Evolutionary conservation across 2,888 invertebrate species (phyloP).

Genomic region (Lucinisca nassula): DNA sequence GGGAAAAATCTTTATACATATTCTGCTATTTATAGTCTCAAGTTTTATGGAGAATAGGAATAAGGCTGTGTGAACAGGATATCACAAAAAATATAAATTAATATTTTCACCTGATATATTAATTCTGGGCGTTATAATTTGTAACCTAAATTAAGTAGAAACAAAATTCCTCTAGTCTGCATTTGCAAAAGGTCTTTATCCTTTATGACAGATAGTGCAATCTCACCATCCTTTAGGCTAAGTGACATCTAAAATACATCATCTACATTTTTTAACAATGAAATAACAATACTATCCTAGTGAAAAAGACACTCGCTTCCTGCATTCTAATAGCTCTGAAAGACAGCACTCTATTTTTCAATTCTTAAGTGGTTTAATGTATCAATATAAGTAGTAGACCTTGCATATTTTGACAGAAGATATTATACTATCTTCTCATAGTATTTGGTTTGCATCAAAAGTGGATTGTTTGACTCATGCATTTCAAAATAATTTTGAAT

Average conservation of each 20-base stretch:
- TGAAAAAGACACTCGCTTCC: not conserved
- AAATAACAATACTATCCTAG: too few species aligned
- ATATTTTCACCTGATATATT: too few species aligned
- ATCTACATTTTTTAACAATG: not conserved
- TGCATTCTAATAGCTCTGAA: not conserved
- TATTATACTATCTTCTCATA: not conserved
- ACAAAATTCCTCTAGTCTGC: not conserved
- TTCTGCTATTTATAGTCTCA: too few species aligned
- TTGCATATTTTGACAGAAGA: not conserved
- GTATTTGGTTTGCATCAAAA: too few species aligned
- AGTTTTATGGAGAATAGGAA: too few species aligned
- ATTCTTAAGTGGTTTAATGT: not conserved
- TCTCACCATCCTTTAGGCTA: not conserved
- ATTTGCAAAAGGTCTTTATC: not conserved
- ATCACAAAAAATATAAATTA: too few species aligned
- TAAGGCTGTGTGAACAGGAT: too few species aligned
- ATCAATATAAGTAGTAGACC: not conserved
- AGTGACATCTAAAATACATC: not conserved
- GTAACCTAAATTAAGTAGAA: not conserved
- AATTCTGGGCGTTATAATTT: not conserved
- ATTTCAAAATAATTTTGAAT: too few species aligned
- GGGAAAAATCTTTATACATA: too few species aligned
- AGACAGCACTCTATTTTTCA: not conserved
- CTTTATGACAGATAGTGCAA: not conserved
- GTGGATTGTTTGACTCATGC: too few species aligned